Conservation (phyloP, 2,888 invertebrate species). For the Lasioglossum morio region DNA sequence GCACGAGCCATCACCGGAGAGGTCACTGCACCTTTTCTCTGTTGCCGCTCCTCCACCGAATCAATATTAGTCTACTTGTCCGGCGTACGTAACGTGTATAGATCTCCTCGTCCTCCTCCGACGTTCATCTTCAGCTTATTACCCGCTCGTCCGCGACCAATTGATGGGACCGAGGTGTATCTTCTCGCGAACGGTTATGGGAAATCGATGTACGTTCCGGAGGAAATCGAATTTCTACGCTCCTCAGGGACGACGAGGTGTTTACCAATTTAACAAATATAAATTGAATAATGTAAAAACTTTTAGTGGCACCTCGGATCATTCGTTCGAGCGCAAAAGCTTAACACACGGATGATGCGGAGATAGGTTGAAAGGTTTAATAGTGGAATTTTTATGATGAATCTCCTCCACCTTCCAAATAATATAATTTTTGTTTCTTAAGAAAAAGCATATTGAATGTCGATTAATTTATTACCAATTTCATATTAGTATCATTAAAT, state of each 20-base stretch:
- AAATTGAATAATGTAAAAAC: too few relatives aligned
- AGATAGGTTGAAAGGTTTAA: background rate
- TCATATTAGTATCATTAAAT: too few relatives aligned
- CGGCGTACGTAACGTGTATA: slow-evolving; percentile 13
- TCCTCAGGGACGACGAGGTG: background rate
- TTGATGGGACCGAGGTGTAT: background rate
- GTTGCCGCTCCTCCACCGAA: slow-evolving; percentile 58
- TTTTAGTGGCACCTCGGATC: too few relatives aligned
- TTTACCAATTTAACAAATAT: too few relatives aligned
- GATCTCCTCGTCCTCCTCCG: slow-evolving; percentile 10
- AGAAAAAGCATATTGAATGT: too few relatives aligned
- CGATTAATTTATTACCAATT: too few relatives aligned
- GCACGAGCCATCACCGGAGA: slow-evolving; percentile 73
- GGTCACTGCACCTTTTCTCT: slow-evolving; percentile 81
- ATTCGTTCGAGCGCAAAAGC: too few relatives aligned
- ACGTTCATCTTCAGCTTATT: slow-evolving; percentile 1
- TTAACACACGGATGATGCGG: background rate
- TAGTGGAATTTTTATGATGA: too few relatives aligned
- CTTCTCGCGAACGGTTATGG: background rate
- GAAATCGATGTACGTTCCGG: background rate
- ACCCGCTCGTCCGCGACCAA: background rate
- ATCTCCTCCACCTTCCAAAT: too few relatives aligned
- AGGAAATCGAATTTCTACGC: slow-evolving; percentile 3
- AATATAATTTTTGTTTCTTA: too few relatives aligned
- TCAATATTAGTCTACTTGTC: slow-evolving; percentile 49